A percentile compares a stretch with the other conserved stretches of the same genome.
These are phyloP conservation scores for Microcebus murinus DNA, from an alignment of 2,113 vertebrate species.

Conservation along the genomic window DNA sequence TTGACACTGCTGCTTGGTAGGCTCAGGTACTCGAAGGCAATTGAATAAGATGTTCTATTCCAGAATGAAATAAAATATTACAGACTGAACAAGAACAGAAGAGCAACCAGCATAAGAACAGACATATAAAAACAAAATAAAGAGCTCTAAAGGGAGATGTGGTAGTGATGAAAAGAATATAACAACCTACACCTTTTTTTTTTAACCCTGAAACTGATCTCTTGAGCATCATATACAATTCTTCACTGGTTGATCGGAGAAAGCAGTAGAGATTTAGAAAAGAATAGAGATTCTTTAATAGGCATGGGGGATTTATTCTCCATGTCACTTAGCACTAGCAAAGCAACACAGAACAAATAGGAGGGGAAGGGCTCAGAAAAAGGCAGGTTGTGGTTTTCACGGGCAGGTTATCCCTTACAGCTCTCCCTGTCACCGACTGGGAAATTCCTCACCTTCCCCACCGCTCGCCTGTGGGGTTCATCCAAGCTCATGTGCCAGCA, in stretches of 20 bases:
- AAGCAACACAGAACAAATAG: not conserved
- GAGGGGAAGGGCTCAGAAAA: not conserved
- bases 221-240: slow-evolving; percentile 63
- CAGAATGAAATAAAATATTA: slow-evolving; percentile 62
- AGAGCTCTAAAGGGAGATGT: slow-evolving; percentile 63
- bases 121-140: slow-evolving; percentile 66
- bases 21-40: slow-evolving; percentile 35
- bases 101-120: slow-evolving; percentile 56
- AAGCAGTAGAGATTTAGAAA: slow-evolving; percentile 51
- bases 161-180: slow-evolving; percentile 27
- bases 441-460: not conserved
- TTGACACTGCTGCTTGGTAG: not conserved
- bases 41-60: slow-evolving; percentile 36
- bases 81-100: slow-evolving; percentile 56
- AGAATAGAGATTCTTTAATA: slow-evolving; percentile 52
- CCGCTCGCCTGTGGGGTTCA: not conserved
- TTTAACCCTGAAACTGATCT: slow-evolving; percentile 49
- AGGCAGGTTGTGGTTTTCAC: not conserved
- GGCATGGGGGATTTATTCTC: slow-evolving; percentile 42
- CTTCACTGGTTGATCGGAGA: slow-evolving; percentile 64
- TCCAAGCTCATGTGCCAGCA: not conserved
- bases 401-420: not conserved
- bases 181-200: slow-evolving; percentile 58
- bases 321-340: slow-evolving; percentile 48
- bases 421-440: not conserved